Conservation (phyloP, 2,888 invertebrate species). For the Lymantria dispar region DNA sequence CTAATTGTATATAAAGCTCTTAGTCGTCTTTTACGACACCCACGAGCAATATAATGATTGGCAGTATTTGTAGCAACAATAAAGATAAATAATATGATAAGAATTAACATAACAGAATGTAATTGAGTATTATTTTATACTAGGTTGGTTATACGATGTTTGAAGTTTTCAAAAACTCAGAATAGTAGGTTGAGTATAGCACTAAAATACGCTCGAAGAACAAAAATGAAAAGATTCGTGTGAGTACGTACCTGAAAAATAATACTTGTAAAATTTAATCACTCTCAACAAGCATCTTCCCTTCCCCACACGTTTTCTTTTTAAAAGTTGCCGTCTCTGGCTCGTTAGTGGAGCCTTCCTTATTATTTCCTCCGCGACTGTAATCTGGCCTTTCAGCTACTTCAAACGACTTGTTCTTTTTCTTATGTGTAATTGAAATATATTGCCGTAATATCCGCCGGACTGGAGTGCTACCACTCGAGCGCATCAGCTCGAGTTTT, state of each 20-base stretch:
- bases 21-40: no score
- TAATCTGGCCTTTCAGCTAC: conserved; percentile 80
- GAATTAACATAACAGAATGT: background rate
- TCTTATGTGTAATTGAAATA: conserved; percentile 83
- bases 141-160: background rate
- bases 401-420: conserved; percentile 82
- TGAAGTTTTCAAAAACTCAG: background rate
- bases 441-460: conserved; percentile 81
- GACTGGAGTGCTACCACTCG: conserved; percentile 72
- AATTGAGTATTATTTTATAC: background rate
- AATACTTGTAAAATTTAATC: conserved; percentile 52
- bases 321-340: conserved; percentile 63
- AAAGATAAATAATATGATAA: background rate
- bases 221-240: conserved; percentile 6
- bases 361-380: conserved; percentile 75
- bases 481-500: conserved; percentile 78
- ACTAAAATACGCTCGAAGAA: conserved; percentile 4
- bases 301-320: conserved; percentile 64
- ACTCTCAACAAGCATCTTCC: conserved; percentile 48
- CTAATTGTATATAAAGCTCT: no score
- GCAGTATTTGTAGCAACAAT: no score
- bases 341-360: conserved; percentile 75
- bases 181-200: background rate
- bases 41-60: no score
- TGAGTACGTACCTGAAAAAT: conserved; percentile 24